Evolutionary conservation across 2,797 vertebrate species (phyloP).

Genomic region (Falco rusticolus): DNA sequence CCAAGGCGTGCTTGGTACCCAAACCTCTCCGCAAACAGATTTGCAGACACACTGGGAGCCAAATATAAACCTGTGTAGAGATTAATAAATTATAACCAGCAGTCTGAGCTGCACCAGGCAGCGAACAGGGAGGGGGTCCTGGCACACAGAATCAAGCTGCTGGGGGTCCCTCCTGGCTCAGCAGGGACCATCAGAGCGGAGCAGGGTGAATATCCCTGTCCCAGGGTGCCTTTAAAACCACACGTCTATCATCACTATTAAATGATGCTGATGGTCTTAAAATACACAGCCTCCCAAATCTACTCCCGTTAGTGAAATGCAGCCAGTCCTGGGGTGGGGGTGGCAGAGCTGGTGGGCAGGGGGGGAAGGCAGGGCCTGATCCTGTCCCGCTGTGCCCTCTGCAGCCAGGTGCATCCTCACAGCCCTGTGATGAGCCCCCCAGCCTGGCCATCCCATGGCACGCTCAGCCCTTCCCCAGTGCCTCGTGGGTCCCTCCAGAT

Average conservation of each 20-base stretch:
- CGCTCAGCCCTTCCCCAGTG: not conserved
- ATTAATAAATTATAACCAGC: not conserved
- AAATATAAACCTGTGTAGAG: not conserved
- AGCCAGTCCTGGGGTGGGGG: not conserved
- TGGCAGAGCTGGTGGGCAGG: not conserved
- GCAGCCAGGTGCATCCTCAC: not conserved
- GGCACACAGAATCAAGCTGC: not conserved
- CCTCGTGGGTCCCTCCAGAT: not conserved
- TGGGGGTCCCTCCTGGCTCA: not conserved
- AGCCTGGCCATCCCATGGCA: not conserved
- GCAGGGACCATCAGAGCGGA: not conserved
- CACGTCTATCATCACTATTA: not conserved
- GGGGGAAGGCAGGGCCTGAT: not conserved
- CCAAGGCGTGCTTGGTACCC: not conserved
- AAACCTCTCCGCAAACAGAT: not conserved
- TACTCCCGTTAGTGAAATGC: not conserved
- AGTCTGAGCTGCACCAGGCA: not conserved
- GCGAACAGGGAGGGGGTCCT: not conserved
- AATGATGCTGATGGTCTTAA: not conserved
- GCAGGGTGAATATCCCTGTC: accelerated
- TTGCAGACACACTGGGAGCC: not conserved
- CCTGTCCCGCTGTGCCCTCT: not conserved
- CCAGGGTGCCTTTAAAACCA: not conserved
- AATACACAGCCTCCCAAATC: not conserved
- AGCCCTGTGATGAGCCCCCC: not conserved